Percentiles rank a stretch among this genome's conserved stretches.
These are phyloP conservation scores for Hydroisotoma schaefferi DNA, from an alignment of 2,888 invertebrate species.

Conservation along the genomic window DNA sequence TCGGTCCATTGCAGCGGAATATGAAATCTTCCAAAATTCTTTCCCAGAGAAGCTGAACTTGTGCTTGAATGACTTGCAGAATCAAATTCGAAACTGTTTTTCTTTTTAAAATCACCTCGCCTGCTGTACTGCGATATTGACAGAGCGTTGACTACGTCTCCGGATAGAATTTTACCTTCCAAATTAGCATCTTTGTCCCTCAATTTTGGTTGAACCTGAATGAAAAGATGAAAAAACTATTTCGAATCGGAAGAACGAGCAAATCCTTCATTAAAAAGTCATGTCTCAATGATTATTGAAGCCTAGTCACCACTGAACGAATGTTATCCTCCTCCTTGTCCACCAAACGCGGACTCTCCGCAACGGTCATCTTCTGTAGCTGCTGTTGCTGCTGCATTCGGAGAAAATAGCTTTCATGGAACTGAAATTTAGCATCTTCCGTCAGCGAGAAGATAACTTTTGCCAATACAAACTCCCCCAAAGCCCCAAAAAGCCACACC, in stretches of 20 bases:
- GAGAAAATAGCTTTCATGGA: constrained; percentile 56
- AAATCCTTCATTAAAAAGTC: no score
- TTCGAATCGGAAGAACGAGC: no score
- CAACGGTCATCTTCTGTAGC: no score
- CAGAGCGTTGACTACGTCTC: not conserved
- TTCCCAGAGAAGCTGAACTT: constrained; percentile 9
- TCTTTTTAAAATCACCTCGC: constrained; percentile 49
- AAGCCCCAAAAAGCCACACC: constrained; percentile 78
- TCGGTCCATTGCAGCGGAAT: constrained; percentile 51
- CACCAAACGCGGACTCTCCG: no score
- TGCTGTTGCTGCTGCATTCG: no score
- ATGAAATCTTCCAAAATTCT: constrained; percentile 10
- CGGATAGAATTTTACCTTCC: no score
- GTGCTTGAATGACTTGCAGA: constrained; percentile 1
- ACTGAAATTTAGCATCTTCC: constrained; percentile 51
- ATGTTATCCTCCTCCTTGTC: no score
- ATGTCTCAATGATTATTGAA: no score
- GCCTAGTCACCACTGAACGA: no score
- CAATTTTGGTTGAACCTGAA: no score
- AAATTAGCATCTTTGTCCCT: no score
- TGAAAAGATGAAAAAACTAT: no score
- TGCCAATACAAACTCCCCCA: constrained; percentile 78
- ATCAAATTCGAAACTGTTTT: constrained; percentile 2
- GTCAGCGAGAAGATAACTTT: constrained; percentile 71
- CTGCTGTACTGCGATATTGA: not conserved